Percentiles rank a stretch among this genome's conserved stretches.
phyloP scores from a whole-genome alignment of 37 sponge, comb jelly and placozoan genomes.

The Petrosia ficiformis region DNA sequence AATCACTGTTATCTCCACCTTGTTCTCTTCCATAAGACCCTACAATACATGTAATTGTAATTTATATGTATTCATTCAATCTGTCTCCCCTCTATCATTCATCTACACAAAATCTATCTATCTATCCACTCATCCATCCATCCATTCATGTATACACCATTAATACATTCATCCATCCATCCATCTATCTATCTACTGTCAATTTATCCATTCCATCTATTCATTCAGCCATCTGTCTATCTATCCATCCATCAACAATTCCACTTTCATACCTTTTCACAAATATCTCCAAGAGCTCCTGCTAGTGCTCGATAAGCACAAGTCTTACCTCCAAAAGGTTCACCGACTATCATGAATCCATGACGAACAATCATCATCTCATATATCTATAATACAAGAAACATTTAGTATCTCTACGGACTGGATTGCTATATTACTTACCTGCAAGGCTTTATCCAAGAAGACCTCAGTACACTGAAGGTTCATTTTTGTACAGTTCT shows the following conservation, averaged over 20 bases:
- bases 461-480: slow-evolving; percentile 88
- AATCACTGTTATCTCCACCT: slow-evolving; percentile 94
- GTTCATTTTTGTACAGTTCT: slow-evolving; percentile 83
- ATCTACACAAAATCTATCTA: too few species aligned
- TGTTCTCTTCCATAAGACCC: slow-evolving; percentile 87
- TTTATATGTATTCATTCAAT: not conserved
- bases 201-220: too few species aligned
- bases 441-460: slow-evolving; percentile 39
- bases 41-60: not conserved
- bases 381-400: slow-evolving; percentile 85
- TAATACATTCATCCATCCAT: too few species aligned
- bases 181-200: too few species aligned
- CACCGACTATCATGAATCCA: slow-evolving; percentile 99
- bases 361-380: slow-evolving; percentile 99
- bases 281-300: slow-evolving; percentile 84
- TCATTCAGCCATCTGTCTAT: too few species aligned
- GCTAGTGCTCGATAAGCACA: slow-evolving; percentile 94
- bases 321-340: slow-evolving; percentile 99
- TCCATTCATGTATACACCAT: too few species aligned
- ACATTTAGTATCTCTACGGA: too few species aligned
- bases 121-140: too few species aligned
- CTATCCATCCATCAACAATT: too few species aligned
- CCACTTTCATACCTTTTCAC: slow-evolving; percentile 88
- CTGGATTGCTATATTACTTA: not conserved
- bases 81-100: too few species aligned